phyloP scores from a whole-genome alignment of 1,140 invertebrate genomes.

The Drosophila ambigua region DNA sequence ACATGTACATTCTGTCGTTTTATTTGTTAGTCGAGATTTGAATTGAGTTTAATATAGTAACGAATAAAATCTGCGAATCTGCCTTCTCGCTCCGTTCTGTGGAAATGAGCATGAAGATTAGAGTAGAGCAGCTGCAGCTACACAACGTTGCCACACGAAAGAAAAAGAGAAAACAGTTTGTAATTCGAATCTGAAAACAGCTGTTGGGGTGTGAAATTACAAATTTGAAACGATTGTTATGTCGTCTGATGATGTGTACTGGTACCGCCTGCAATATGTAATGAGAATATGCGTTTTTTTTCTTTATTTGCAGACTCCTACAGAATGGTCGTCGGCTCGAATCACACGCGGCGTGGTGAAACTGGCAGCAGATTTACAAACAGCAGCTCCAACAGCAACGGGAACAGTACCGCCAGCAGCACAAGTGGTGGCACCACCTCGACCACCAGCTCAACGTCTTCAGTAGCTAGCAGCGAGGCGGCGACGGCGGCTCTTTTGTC shows the following conservation, averaged over 20 bases:
- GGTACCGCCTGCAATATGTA: neutral
- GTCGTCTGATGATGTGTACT: too few relatives aligned
- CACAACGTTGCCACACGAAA: constrained; percentile 15
- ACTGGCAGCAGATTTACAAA: constrained; percentile 74
- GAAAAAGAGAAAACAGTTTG: neutral
- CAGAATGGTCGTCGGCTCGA: constrained; percentile 83
- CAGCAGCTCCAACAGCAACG: constrained; percentile 28
- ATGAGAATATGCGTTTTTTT: neutral
- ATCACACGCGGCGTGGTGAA: constrained; percentile 78
- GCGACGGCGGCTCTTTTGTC: constrained; percentile 58
- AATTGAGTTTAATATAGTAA: constrained; percentile 10
- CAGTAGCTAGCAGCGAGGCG: constrained; percentile 54
- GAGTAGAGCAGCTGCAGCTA: too few relatives aligned
- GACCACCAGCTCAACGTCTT: constrained; percentile 67
- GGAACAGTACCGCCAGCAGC: constrained; percentile 25
- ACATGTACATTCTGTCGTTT: too few relatives aligned
- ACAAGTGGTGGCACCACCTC: constrained; percentile 33
- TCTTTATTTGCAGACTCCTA: constrained; percentile 53
- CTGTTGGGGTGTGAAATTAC: constrained; percentile 19
- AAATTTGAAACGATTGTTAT: neutral
- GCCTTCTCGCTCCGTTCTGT: constrained; percentile 20
- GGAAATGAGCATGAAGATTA: constrained; percentile 5
- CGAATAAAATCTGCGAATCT: constrained; percentile 11
- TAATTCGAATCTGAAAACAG: constrained; percentile 21
- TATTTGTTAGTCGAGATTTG: too few relatives aligned